Evolutionary conservation across 1,140 invertebrate species (phyloP).

Genomic region (Mizuhopecten yessoensis): DNA sequence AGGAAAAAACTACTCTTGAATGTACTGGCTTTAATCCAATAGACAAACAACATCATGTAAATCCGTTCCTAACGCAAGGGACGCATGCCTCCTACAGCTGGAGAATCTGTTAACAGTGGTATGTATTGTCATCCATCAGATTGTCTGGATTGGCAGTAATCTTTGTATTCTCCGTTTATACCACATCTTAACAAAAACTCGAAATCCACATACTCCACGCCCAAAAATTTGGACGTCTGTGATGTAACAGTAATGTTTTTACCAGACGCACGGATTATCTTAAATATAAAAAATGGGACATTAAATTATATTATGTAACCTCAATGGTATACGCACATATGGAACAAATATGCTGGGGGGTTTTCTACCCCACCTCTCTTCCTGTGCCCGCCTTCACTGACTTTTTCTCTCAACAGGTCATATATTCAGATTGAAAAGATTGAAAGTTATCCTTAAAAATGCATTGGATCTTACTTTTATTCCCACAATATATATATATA

Average conservation of each 20-base stretch:
- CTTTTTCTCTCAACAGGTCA: constrained; percentile 8
- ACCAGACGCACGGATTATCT: neutral
- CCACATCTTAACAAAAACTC: neutral
- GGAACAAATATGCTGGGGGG: neutral
- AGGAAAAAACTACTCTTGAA: neutral
- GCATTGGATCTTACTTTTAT: neutral
- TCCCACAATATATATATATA: no score
- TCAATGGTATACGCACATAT: neutral
- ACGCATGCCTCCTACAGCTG: neutral
- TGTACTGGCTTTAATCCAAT: neutral
- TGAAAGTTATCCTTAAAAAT: neutral
- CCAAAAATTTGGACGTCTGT: neutral
- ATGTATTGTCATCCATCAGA: neutral
- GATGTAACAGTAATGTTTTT: neutral
- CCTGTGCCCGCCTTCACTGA: neutral
- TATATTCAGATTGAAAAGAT: neutral
- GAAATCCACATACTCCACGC: neutral
- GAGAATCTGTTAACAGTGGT: neutral
- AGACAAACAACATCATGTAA: neutral
- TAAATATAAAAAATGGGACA: neutral
- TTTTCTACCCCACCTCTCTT: neutral
- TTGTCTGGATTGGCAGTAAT: neutral
- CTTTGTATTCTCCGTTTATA: neutral
- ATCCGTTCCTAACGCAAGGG: neutral
- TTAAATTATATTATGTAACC: neutral